Percentiles rank a stretch among this genome's conserved stretches.
phyloP scores from a whole-genome alignment of 2,888 invertebrate genomes.

The Torymus tubicola region DNA sequence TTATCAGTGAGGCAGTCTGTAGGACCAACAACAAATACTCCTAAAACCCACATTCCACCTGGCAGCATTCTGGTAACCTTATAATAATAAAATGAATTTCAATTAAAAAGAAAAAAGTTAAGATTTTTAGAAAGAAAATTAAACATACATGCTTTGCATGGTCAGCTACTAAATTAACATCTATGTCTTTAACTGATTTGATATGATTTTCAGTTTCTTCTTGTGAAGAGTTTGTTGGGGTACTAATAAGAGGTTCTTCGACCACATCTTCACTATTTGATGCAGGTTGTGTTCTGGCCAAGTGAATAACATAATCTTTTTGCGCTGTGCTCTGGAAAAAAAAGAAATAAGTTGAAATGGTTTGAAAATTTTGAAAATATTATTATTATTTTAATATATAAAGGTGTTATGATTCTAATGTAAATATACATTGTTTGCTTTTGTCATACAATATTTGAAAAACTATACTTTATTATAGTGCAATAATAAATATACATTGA shows the following conservation, averaged over 20 bases:
- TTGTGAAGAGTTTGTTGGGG: conserved; percentile 73
- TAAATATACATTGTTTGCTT: too few relatives aligned
- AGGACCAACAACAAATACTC: conserved; percentile 86
- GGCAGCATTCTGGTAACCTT: conserved; percentile 91
- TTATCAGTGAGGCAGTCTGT: conserved; percentile 81
- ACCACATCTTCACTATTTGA: conserved; percentile 75
- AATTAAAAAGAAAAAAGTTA: conserved; percentile 26
- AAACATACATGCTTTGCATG: conserved; percentile 86
- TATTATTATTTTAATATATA: not conserved
- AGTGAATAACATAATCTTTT: conserved; percentile 87
- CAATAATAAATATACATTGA: too few relatives aligned
- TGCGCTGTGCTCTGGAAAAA: conserved; percentile 79
- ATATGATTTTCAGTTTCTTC: conserved; percentile 74
- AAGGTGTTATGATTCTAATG: too few relatives aligned
- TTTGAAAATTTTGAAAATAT: conserved; percentile 47
- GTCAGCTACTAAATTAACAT: conserved; percentile 85
- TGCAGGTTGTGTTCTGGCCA: conserved; percentile 86
- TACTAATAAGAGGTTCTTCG: conserved; percentile 73
- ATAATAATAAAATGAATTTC: conserved; percentile 42
- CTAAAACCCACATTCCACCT: conserved; percentile 92
- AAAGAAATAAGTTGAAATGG: not conserved
- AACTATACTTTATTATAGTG: too few relatives aligned
- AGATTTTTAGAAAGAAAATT: not conserved
- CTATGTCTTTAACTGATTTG: conserved; percentile 79
- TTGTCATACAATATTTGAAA: too few relatives aligned